Percentiles rank a stretch among this genome's conserved stretches.
Evolutionary conservation across 2,797 vertebrate genomes (phyloP).

Genomic region (Taeniopygia guttata): DNA sequence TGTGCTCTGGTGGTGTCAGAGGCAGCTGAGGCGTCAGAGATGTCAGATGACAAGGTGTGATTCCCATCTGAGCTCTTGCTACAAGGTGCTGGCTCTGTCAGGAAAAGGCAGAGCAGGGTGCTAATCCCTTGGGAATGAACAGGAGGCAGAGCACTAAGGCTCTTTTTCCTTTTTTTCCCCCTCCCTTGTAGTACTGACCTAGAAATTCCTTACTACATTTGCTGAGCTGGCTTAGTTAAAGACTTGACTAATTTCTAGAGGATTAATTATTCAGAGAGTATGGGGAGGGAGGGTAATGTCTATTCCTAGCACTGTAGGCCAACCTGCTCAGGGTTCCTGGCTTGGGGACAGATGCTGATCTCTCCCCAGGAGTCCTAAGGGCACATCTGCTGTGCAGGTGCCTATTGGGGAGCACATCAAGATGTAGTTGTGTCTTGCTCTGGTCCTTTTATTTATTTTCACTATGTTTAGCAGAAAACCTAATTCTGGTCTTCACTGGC

Average conservation of each 20-base stretch:
- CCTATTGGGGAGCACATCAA: fast-evolving
- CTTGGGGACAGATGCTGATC: background rate
- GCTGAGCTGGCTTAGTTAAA: conserved; percentile 15
- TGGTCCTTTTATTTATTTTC: background rate
- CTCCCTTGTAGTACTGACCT: background rate
- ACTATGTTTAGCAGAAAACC: background rate
- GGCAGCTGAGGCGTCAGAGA: background rate
- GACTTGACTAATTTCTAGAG: background rate
- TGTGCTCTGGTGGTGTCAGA: background rate
- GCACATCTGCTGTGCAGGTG: too few relatives aligned
- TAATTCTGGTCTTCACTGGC: background rate
- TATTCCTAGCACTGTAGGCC: background rate
- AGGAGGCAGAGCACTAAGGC: background rate
- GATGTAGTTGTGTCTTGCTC: background rate
- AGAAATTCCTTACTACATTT: background rate
- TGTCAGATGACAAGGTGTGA: background rate
- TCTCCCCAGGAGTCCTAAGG: background rate
- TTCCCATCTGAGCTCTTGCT: background rate
- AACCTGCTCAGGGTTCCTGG: background rate
- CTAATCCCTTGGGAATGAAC: background rate
- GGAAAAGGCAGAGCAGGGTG: background rate
- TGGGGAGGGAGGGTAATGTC: background rate
- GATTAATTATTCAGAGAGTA: background rate
- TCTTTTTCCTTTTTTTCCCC: fast-evolving
- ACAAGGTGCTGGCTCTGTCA: background rate